Conservation (phyloP, 1,140 invertebrate species). For the Nilaparvata lugens region DNA sequence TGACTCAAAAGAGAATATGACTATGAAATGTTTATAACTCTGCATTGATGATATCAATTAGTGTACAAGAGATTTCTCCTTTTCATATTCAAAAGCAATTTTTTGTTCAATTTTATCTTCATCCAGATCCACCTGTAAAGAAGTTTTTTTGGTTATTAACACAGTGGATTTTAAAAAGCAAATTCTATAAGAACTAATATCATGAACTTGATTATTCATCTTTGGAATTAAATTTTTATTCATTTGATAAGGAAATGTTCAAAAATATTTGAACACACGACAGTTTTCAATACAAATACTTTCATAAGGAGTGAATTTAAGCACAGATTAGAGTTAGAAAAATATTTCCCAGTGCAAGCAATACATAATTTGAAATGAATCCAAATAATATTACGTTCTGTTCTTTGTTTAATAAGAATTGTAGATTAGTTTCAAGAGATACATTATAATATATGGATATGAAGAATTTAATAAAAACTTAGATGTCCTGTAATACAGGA, state of each 20-base stretch:
- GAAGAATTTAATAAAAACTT: too few species aligned
- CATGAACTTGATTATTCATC: not conserved
- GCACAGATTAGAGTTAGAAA: too few species aligned
- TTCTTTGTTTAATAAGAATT: too few species aligned
- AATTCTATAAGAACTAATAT: not conserved
- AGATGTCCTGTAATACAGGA: too few species aligned
- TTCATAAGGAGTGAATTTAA: not conserved
- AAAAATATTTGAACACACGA: not conserved
- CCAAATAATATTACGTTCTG: too few species aligned
- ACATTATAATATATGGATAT: too few species aligned
- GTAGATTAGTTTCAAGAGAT: too few species aligned
- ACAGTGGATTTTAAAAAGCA: not conserved
- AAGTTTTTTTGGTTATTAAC: not conserved
- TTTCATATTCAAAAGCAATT: constrained; percentile 14
- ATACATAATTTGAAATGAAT: too few species aligned
- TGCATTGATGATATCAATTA: too few species aligned
- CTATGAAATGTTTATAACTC: too few species aligned
- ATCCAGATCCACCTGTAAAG: constrained; percentile 20
- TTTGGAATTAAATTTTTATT: not conserved
- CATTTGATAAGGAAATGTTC: not conserved
- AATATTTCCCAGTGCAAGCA: too few species aligned
- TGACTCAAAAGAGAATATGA: too few species aligned
- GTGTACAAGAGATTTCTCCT: not conserved
- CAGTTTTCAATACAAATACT: not conserved
- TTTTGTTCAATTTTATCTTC: constrained; percentile 21